phyloP scores from a whole-genome alignment of 2,113 vertebrate species.

The Felis catus region DNA sequence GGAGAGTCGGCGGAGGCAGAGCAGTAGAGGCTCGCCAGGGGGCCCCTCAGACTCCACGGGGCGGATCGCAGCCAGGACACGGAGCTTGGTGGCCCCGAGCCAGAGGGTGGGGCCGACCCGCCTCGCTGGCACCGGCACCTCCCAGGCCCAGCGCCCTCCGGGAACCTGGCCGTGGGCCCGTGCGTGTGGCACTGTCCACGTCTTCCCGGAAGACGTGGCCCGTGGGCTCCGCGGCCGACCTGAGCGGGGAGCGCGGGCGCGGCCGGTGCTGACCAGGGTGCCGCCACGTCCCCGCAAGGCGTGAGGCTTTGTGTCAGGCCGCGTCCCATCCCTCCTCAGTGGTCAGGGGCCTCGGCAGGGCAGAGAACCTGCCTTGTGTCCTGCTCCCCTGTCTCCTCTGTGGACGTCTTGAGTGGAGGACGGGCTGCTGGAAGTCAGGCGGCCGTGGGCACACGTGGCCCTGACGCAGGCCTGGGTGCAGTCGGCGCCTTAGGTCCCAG shows the following conservation, averaged over 20 bases:
- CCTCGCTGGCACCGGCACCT: too few species aligned
- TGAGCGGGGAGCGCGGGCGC: neutral
- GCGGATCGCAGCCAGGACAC: neutral
- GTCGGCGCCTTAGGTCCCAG: slow-evolving; percentile 82
- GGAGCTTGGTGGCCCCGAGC: neutral
- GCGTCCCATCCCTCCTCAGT: too few species aligned
- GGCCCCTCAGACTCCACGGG: neutral
- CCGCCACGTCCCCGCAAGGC: neutral
- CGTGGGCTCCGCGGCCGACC: accelerated
- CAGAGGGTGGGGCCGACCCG: too few species aligned
- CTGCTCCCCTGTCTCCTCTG: neutral
- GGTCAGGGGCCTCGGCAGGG: neutral
- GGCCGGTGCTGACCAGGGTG: neutral
- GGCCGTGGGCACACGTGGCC: slow-evolving; percentile 32
- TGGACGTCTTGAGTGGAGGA: slow-evolving; percentile 81
- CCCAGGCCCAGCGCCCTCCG: neutral
- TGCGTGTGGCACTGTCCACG: too few species aligned
- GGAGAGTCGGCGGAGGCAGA: neutral
- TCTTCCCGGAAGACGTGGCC: too few species aligned
- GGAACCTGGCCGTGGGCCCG: neutral
- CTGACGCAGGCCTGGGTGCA: slow-evolving; percentile 72
- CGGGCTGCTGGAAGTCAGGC: slow-evolving; percentile 76
- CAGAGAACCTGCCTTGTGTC: neutral
- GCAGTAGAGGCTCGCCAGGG: accelerated
- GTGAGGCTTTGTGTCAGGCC: neutral